Base-by-base conservation (phyloP, 2,888 invertebrate species). In the Himalopsyche japonica region DNA sequence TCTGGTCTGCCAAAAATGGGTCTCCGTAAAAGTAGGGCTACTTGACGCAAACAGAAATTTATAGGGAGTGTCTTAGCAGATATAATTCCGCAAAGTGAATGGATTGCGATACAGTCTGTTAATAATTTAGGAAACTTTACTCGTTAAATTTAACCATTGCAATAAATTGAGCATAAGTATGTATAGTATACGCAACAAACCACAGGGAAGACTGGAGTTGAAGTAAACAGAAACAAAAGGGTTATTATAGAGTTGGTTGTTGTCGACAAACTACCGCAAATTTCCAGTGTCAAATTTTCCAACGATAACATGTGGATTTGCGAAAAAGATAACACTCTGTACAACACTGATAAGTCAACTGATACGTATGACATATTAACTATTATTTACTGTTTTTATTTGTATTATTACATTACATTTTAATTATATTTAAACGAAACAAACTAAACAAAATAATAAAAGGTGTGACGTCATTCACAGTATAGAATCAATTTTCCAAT, bases 51-150 rank as follows among this genome's bases (percentile, higher is more conserved):
- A 30, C 49, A 47, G 27, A 49, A 79, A 49, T 27, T 27, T 49
- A 64, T 27, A 57, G 49, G 32, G 32, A 34, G 32, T 64, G 34
- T 80, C 57, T n/a, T 49, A 27, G 20, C 8, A 47, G 47, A 30
- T 47, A 77, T 49, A 82, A 82, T 77, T 82, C 77, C 34, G n/a
- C 57, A 27, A 48, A 48, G 64, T 32, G 80, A 84, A 86, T 82
- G 83, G 83, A 85, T 86, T 79, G 84, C 84, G 86, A 83, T 85
- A 83, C 85, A 81, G 27, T 76, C 48, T 57, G 84, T 86, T 83
- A 83, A 86, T 86, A 86, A 86, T 86, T 86, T 82, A 84, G 82
- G 57, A 76, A 86, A 86, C 83, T 86, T 86, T 86, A 80, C 86
- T 86, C 86, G 85, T 86, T 86, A 86, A 83, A 81, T 86, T 83